phyloP scores from a whole-genome alignment of 2,113 vertebrate genomes.

The Urocolius indicus region DNA sequence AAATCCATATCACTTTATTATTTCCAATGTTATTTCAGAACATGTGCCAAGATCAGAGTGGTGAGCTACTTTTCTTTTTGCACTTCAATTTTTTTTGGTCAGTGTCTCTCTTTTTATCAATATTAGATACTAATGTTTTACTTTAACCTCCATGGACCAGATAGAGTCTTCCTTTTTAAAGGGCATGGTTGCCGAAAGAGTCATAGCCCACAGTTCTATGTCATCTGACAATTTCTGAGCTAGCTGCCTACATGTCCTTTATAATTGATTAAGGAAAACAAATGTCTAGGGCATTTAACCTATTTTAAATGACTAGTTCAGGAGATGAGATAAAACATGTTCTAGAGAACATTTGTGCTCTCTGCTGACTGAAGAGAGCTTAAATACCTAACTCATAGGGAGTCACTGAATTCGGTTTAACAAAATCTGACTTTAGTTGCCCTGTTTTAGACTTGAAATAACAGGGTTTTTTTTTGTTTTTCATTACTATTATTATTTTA shows the following conservation, averaged over 20 bases:
- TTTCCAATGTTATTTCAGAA: not conserved
- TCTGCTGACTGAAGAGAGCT: not conserved
- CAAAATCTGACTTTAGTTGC: not conserved
- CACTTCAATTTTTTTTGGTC: not conserved
- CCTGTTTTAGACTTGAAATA: not conserved
- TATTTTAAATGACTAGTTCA: not conserved
- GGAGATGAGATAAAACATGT: not conserved
- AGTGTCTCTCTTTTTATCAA: not conserved
- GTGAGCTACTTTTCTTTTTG: not conserved
- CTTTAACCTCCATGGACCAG: not conserved
- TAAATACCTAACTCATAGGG: not conserved
- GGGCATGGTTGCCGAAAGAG: not conserved
- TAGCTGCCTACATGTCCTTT: not conserved
- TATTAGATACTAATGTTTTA: not conserved
- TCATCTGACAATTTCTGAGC: not conserved
- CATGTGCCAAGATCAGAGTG: not conserved
- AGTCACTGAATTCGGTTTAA: not conserved
- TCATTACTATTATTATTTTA: not conserved
- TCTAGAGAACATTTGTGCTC: not conserved
- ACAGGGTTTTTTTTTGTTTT: not conserved
- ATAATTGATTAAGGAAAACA: not conserved
- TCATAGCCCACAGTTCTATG: not conserved
- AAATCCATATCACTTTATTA: not conserved
- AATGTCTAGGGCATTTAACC: not conserved
- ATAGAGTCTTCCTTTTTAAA: not conserved